Evolutionary conservation across 2,113 vertebrate species (phyloP).

Genomic region (Aptenodytes forsteri): DNA sequence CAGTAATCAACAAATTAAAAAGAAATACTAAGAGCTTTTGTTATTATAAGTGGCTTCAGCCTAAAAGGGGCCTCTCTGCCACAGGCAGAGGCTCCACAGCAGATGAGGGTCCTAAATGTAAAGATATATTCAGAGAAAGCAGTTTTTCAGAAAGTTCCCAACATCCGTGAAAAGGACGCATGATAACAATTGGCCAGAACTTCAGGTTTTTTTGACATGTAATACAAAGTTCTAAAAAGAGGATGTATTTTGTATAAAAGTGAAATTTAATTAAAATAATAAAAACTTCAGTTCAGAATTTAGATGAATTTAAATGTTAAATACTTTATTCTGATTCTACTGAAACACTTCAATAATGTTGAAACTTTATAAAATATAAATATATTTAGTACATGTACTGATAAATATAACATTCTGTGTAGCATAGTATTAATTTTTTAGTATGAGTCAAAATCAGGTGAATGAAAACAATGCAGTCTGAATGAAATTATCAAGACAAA

Average conservation of each 20-base stretch:
- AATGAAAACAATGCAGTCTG: neutral
- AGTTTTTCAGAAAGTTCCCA: neutral
- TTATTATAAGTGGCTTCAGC: neutral
- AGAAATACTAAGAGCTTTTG: neutral
- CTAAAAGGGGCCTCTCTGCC: neutral
- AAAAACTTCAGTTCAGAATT: neutral
- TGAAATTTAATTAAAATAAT: neutral
- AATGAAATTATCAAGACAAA: neutral
- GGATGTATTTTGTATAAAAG: neutral
- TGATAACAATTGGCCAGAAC: neutral
- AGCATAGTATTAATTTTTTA: neutral
- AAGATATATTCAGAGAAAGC: neutral
- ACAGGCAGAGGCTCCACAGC: neutral
- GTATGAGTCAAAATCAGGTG: neutral
- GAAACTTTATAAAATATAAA: neutral
- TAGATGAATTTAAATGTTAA: neutral
- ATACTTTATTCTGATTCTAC: neutral
- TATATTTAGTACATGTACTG: neutral
- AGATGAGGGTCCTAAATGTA: neutral
- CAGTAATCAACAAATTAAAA: neutral
- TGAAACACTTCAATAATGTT: neutral
- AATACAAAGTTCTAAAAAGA: neutral
- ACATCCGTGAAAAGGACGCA: fast-evolving
- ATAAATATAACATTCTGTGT: neutral
- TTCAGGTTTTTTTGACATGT: neutral